phyloP scores from a whole-genome alignment of 2,888 invertebrate species.

The Eretmocerus hayati region DNA sequence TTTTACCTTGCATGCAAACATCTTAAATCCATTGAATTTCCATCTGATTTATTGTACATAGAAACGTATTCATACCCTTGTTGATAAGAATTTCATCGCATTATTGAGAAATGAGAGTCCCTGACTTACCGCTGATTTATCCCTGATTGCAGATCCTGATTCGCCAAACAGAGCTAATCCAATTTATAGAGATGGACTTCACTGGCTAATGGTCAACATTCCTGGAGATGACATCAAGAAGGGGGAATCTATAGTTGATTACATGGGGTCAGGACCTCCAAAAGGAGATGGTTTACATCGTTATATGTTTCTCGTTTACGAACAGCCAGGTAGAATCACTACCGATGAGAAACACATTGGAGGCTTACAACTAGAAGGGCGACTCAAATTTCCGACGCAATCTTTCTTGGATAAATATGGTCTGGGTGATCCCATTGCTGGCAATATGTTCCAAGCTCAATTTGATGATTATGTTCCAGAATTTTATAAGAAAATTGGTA shows the following conservation, averaged over 20 bases:
- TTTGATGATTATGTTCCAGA: constrained; percentile 56
- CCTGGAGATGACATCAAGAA: constrained; percentile 4
- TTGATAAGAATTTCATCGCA: too few relatives aligned
- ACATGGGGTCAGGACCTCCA: not conserved
- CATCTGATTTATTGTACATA: too few relatives aligned
- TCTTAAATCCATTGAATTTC: too few relatives aligned
- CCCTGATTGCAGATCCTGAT: constrained; percentile 8
- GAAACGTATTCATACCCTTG: too few relatives aligned
- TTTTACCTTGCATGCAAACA: too few relatives aligned
- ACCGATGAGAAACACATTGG: constrained; percentile 46
- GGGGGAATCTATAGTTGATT: constrained; percentile 3
- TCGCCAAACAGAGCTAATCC: not conserved
- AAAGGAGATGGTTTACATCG: constrained; percentile 2
- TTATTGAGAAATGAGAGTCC: too few relatives aligned
- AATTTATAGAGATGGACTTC: not conserved
- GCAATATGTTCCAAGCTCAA: constrained; percentile 53
- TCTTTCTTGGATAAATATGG: constrained; percentile 55
- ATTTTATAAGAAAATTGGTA: constrained; percentile 40
- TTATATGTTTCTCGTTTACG: constrained; percentile 15
- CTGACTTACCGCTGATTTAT: too few relatives aligned
- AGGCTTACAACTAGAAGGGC: constrained; percentile 43
- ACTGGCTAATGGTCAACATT: constrained; percentile 9
- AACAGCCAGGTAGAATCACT: constrained; percentile 41
- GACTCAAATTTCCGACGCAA: constrained; percentile 53
- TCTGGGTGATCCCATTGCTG: constrained; percentile 55